Evolutionary conservation across 2,113 vertebrate species (phyloP).

Genomic region (Hyperoodon ampullatus): DNA sequence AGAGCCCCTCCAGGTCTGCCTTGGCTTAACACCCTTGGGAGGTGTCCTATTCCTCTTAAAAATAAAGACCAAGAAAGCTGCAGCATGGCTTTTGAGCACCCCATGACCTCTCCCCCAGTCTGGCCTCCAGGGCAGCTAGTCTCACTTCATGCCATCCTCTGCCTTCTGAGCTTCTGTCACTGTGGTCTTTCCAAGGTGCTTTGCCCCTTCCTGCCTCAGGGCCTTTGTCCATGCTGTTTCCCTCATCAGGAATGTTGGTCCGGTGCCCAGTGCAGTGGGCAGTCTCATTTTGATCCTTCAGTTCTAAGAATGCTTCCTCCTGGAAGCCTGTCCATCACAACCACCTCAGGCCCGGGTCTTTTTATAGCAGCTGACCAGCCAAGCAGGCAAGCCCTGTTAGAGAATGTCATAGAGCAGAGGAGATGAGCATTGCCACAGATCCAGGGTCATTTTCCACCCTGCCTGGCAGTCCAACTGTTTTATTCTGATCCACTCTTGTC

Average conservation of each 20-base stretch:
- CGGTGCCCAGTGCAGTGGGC: not conserved
- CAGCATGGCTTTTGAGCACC: not conserved
- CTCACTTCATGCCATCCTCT: not conserved
- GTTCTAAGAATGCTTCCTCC: conserved; percentile 30
- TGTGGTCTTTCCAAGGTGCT: conserved; percentile 16
- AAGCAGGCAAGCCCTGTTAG: not conserved
- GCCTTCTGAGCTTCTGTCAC: conserved; percentile 14
- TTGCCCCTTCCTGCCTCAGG: conserved; percentile 20
- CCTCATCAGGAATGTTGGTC: conserved; percentile 28
- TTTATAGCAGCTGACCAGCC: not conserved
- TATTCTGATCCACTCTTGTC: conserved; percentile 42
- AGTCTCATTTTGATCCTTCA: not conserved
- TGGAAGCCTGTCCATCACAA: not conserved
- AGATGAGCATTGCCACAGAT: not conserved
- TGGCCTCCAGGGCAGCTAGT: not conserved
- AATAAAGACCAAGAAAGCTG: conserved; percentile 36
- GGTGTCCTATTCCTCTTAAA: conserved; percentile 44
- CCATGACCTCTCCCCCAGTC: not conserved
- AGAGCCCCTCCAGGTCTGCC: conserved; percentile 32
- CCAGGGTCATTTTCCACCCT: not conserved
- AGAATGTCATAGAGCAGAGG: not conserved
- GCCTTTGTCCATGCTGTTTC: conserved; percentile 10
- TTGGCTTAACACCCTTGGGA: conserved; percentile 17
- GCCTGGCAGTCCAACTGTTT: not conserved
- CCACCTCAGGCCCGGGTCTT: not conserved